Percentiles rank a stretch among this genome's conserved stretches.
Conservation (phyloP, 2,113 vertebrate genomes). For the Mandrillus leucophaeus region DNA sequence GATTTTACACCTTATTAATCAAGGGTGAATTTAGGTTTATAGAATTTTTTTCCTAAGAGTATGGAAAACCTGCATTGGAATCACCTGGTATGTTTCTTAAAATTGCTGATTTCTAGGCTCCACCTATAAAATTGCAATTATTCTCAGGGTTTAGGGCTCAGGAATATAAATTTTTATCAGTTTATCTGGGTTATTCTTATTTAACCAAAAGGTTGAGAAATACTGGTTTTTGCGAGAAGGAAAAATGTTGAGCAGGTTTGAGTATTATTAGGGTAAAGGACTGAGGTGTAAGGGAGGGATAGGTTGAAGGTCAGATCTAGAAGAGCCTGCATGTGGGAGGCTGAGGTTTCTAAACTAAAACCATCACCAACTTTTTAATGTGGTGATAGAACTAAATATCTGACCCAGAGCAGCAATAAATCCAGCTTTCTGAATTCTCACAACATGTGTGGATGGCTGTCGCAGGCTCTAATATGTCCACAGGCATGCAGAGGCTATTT, state of each 20-base stretch:
- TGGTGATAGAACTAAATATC: neutral
- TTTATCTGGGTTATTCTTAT: neutral
- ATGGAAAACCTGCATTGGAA: neutral
- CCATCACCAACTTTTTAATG: neutral
- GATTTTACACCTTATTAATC: neutral
- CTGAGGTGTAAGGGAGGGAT: neutral
- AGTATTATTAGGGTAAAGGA: neutral
- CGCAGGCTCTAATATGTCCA: neutral
- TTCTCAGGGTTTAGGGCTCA: neutral
- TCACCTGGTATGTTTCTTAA: neutral
- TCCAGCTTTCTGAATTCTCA: neutral
- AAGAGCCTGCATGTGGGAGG: neutral
- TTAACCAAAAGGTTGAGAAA: neutral
- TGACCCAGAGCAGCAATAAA: neutral
- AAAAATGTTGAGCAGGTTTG: neutral
- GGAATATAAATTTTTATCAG: neutral
- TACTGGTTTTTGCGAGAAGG: neutral
- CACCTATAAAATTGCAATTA: neutral
- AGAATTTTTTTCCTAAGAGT: neutral
- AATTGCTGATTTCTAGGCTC: neutral
- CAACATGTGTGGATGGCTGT: neutral
- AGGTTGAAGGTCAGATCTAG: neutral
- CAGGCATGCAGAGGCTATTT: neutral
- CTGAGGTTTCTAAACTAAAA: neutral
- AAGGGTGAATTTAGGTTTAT: neutral